Conservation (phyloP, 2,797 vertebrate species). For the Pangasius djambal region DNA sequence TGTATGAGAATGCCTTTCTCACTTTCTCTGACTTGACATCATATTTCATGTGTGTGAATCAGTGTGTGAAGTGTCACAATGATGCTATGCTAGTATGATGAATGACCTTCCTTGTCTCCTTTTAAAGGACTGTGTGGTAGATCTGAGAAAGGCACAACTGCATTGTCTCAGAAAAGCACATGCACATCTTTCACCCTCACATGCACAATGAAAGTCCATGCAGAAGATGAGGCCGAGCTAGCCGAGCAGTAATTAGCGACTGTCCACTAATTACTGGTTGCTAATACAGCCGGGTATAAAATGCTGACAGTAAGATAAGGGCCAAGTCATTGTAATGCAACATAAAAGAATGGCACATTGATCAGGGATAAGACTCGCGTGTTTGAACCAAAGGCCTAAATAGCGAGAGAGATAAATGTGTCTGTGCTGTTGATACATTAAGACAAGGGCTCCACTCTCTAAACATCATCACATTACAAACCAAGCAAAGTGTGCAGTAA, state of each 20-base stretch:
- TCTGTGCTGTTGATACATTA: constrained; percentile 68
- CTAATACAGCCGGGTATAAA: constrained; percentile 25
- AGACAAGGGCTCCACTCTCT: constrained; percentile 57
- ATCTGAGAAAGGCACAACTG: constrained; percentile 69
- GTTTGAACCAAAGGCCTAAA: constrained; percentile 1
- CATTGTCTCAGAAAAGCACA: constrained; percentile 61
- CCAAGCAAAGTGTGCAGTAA: constrained; percentile 66
- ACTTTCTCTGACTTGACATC: constrained; percentile 1
- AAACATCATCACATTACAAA: constrained; percentile 53
- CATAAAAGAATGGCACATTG: constrained; percentile 32
- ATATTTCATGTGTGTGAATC: background rate
- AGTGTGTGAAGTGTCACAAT: background rate
- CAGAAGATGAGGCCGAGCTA: constrained; percentile 41
- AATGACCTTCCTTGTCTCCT: background rate
- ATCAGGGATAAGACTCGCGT: constrained; percentile 15
- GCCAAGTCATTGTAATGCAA: constrained; percentile 17
- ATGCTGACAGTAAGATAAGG: constrained; percentile 21
- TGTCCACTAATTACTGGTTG: constrained; percentile 28
- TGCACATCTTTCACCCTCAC: constrained; percentile 66
- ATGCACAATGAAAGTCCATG: constrained; percentile 58
- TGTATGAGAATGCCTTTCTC: background rate
- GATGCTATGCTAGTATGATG: background rate
- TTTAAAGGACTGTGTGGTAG: constrained; percentile 64
- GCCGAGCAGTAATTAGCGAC: constrained; percentile 18
- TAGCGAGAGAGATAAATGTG: constrained; percentile 44